These are phyloP conservation scores for Habrosyne pyritoides DNA, from an alignment of 2,888 invertebrate genomes.

Conservation along the genomic window DNA sequence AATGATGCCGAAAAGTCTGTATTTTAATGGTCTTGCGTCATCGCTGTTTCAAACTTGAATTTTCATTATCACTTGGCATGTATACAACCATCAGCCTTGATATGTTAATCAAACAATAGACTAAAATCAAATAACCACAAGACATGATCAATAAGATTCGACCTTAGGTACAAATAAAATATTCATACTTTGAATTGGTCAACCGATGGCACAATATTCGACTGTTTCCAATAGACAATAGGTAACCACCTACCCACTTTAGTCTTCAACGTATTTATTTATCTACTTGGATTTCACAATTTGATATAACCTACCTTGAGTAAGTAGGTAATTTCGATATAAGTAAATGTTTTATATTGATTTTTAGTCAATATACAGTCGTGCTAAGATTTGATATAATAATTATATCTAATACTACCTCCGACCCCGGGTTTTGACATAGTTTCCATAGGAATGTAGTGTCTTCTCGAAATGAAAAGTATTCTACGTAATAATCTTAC, in stretches of 20 bases:
- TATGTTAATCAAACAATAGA: constrained; percentile 82
- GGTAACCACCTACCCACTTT: background rate
- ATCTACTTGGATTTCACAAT: background rate
- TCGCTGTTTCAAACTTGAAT: constrained; percentile 81
- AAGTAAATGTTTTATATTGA: background rate
- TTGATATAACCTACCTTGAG: background rate
- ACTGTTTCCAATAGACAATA: constrained; percentile 32
- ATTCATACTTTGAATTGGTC: constrained; percentile 56
- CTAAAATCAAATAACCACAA: constrained; percentile 77
- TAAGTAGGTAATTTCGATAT: background rate
- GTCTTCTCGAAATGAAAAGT: too few relatives aligned
- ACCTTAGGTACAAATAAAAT: constrained; percentile 58
- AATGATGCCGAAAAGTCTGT: constrained; percentile 80
- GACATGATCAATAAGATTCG: constrained; percentile 73
- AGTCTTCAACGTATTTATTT: background rate
- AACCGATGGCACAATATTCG: constrained; percentile 49
- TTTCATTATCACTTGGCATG: constrained; percentile 82
- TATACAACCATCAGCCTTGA: constrained; percentile 80
- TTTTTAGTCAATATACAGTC: background rate
- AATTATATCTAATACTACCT: too few relatives aligned
- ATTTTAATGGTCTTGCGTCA: constrained; percentile 83
- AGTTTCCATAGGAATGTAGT: too few relatives aligned
- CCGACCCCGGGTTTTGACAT: too few relatives aligned
- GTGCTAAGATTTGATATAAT: too few relatives aligned
- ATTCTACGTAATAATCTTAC: too few relatives aligned